Percentiles rank a stretch among this genome's conserved stretches.
phyloP scores from a whole-genome alignment of 2,797 vertebrate species.

The Sebastes ruberrimus region DNA sequence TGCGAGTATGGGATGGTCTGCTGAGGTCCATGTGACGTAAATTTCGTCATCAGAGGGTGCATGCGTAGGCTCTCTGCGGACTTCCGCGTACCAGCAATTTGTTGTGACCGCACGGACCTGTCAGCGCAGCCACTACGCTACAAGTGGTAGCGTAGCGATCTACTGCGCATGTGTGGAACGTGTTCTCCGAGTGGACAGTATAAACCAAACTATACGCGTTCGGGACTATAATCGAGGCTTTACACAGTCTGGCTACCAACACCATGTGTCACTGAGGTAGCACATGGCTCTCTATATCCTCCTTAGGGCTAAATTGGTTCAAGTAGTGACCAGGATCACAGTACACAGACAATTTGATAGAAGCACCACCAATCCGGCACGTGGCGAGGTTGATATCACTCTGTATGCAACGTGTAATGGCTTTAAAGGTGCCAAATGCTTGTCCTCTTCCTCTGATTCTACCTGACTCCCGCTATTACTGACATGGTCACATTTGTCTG shows the following conservation, averaged over 20 bases:
- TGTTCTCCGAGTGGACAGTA: no score
- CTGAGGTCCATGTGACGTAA: no score
- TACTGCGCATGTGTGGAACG: no score
- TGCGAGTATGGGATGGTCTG: no score
- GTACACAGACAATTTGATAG: neutral
- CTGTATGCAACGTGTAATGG: neutral
- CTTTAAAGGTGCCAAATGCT: neutral
- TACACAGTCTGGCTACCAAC: neutral
- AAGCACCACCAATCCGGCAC: neutral
- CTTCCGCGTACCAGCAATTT: no score
- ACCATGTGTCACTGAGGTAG: neutral
- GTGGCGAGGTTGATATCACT: neutral
- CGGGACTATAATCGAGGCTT: no score
- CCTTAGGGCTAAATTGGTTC: neutral
- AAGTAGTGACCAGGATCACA: neutral
- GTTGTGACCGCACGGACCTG: no score
- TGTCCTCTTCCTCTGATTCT: neutral
- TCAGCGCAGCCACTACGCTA: no score
- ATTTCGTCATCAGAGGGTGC: no score
- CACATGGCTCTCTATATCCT: neutral
- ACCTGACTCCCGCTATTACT: neutral
- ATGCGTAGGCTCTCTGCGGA: no score
- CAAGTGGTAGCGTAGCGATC: no score
- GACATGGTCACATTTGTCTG: neutral
- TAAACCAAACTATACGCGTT: no score